These are phyloP conservation scores for Macrobrachium nipponense DNA, from an alignment of 1,140 invertebrate species.

Conservation along the genomic window DNA sequence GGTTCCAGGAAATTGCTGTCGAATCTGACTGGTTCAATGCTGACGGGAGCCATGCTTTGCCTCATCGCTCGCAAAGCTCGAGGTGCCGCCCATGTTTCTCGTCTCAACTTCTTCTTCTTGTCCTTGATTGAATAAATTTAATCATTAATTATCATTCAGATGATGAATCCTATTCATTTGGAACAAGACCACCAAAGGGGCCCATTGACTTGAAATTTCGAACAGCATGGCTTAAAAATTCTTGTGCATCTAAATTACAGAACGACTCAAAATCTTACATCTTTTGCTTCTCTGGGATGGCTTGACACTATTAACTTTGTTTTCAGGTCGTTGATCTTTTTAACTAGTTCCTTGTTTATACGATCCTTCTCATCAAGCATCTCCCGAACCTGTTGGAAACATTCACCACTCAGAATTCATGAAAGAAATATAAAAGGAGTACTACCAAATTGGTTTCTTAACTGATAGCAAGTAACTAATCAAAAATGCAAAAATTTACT, in stretches of 20 bases:
- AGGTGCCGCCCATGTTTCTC: slow-evolving; percentile 58
- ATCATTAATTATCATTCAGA: too few relatives aligned
- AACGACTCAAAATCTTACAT: not conserved
- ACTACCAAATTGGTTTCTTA: too few relatives aligned
- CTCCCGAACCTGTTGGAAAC: slow-evolving; percentile 56
- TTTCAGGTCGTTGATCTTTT: slow-evolving; percentile 51
- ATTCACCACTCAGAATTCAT: not conserved
- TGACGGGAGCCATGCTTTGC: not conserved
- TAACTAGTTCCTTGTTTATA: slow-evolving; percentile 49
- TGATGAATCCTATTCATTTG: too few relatives aligned
- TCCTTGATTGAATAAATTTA: not conserved
- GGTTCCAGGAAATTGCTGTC: slow-evolving; percentile 26
- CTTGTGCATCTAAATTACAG: not conserved
- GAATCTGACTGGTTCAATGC: not conserved
- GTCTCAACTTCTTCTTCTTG: slow-evolving; percentile 46
- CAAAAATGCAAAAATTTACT: too few relatives aligned
- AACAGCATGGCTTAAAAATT: not conserved
- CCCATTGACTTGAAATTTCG: too few relatives aligned
- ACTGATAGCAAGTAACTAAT: too few relatives aligned
- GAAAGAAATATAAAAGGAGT: too few relatives aligned
- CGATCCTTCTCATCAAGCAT: slow-evolving; percentile 53
- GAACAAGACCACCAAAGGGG: too few relatives aligned
- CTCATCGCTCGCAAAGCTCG: not conserved
- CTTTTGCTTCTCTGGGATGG: slow-evolving; percentile 8
- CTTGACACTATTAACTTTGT: slow-evolving; percentile 59